phyloP scores from a whole-genome alignment of 2,113 vertebrate species.

The Cromileptes altivelis region DNA sequence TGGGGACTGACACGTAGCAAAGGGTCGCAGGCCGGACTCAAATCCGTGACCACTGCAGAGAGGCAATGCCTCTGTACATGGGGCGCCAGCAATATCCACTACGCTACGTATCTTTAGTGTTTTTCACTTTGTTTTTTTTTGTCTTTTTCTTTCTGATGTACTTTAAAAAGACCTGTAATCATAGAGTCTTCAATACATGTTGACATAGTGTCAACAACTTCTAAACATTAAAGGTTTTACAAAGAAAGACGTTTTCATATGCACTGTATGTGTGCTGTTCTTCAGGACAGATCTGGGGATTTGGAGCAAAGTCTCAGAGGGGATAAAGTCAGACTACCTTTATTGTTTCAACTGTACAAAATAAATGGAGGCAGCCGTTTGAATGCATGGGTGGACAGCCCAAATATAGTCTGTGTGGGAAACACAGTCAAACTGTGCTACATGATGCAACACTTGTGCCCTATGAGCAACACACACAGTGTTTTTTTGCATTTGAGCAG shows the following conservation, averaged over 20 bases:
- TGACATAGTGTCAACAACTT: too few species aligned
- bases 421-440: background rate
- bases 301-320: background rate
- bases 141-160: too few species aligned
- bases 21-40: too few species aligned
- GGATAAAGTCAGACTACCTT: background rate
- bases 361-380: background rate
- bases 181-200: too few species aligned
- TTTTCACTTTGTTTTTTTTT: too few species aligned
- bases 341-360: background rate
- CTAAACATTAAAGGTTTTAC: too few species aligned
- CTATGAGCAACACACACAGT: background rate
- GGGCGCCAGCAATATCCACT: too few species aligned
- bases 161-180: too few species aligned
- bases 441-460: background rate
- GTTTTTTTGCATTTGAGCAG: background rate
- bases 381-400: background rate
- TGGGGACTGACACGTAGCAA: too few species aligned
- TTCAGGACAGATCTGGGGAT: background rate
- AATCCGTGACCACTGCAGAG: too few species aligned
- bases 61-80: too few species aligned
- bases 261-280: background rate
- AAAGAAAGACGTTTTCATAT: background rate
- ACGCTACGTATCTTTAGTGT: too few species aligned
- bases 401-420: constrained; percentile 2